Evolutionary conservation across 2,113 vertebrate genomes (phyloP).

Genomic region (Tretioscincus oriximinensis): DNA sequence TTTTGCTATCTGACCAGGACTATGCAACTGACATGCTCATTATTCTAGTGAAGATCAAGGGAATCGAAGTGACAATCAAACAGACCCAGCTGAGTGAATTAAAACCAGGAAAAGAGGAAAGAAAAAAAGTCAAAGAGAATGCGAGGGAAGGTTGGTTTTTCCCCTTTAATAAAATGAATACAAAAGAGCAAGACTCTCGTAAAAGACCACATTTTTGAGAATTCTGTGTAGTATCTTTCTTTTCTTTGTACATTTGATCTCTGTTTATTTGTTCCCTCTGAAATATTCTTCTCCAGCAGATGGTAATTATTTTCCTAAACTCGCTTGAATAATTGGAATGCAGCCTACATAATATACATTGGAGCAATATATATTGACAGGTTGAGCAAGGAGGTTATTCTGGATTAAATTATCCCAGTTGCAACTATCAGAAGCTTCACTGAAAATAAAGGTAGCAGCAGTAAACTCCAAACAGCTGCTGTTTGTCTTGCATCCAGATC

Average conservation of each 20-base stretch:
- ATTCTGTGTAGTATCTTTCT: not conserved
- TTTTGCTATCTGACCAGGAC: not conserved
- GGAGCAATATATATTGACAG: fast-evolving
- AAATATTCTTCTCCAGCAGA: not conserved
- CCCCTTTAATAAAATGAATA: not conserved
- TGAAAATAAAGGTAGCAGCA: not conserved
- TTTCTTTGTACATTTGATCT: not conserved
- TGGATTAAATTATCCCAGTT: not conserved
- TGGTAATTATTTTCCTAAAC: not conserved
- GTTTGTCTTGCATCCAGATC: not conserved
- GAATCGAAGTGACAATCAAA: constrained; percentile 19
- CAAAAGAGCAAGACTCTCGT: not conserved
- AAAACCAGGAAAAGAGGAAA: not conserved
- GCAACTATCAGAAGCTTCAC: not conserved
- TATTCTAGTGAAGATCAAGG: constrained; percentile 20
- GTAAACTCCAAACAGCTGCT: not conserved
- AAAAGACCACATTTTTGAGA: not conserved
- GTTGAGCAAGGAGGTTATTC: fast-evolving
- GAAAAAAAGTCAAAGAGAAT: not conserved
- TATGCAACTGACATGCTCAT: constrained; percentile 10
- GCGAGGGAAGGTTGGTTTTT: not conserved
- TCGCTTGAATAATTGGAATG: not conserved
- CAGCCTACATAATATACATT: fast-evolving
- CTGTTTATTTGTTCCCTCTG: not conserved
- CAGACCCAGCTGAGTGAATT: constrained; percentile 9